phyloP scores from a whole-genome alignment of 1,140 invertebrate genomes.

The Xylocopa sonorina region DNA sequence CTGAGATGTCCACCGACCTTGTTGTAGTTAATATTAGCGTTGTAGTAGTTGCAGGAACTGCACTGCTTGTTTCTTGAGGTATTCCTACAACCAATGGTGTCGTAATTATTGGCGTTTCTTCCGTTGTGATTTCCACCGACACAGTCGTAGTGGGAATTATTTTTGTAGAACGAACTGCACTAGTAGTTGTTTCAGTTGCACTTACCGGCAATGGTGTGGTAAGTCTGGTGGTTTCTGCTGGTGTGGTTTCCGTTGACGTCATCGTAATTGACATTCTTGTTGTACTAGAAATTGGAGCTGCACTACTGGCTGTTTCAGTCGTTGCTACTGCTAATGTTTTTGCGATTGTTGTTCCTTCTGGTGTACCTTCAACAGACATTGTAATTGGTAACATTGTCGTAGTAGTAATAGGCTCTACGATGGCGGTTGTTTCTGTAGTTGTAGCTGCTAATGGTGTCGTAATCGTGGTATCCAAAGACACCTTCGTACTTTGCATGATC shows the following conservation, averaged over 20 bases:
- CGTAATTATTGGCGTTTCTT: background rate
- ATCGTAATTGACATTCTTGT: background rate
- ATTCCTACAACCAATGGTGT: too few relatives aligned
- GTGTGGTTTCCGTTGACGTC: background rate
- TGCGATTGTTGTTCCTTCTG: too few relatives aligned
- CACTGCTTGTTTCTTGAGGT: background rate
- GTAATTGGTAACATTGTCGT: too few relatives aligned
- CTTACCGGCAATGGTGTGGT: background rate
- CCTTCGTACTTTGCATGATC: too few relatives aligned
- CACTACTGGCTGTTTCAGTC: background rate
- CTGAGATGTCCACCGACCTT: too few relatives aligned
- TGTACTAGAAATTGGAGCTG: background rate
- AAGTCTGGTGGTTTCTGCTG: background rate
- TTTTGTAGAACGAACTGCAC: background rate
- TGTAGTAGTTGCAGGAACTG: background rate
- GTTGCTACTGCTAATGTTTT: background rate
- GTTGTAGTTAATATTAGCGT: too few relatives aligned
- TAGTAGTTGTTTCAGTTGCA: background rate
- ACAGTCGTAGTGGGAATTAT: background rate
- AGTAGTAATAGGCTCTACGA: too few relatives aligned
- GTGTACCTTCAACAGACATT: too few relatives aligned
- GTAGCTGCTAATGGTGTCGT: too few relatives aligned
- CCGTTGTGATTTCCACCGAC: background rate
- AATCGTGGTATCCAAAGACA: too few relatives aligned
- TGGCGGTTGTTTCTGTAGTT: too few relatives aligned